Evolutionary conservation across 2,113 vertebrate species (phyloP).

Genomic region (Hemiprocne comata): DNA sequence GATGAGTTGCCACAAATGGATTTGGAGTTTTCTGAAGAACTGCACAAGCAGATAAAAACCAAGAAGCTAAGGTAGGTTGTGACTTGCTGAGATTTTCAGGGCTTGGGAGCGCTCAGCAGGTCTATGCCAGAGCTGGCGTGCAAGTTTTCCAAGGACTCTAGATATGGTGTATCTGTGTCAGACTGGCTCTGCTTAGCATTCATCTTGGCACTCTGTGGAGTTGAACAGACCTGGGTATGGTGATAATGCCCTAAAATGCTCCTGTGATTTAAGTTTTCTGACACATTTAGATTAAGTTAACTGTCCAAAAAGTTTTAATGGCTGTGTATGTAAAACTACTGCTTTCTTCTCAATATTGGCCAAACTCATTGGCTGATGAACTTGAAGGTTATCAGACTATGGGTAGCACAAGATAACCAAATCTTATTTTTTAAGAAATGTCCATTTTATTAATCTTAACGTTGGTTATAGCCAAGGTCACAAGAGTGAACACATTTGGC

Average conservation of each 20-base stretch:
- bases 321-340: not conserved
- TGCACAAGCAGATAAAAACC: constrained; percentile 46
- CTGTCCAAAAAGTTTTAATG: not conserved
- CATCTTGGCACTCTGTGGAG: not conserved
- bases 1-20: not conserved
- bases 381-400: not conserved
- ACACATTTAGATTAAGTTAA: not conserved
- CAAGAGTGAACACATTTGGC: accelerated
- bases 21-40: constrained; percentile 61
- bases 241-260: not conserved
- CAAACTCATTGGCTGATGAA: not conserved
- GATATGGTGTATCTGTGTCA: not conserved
- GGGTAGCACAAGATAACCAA: not conserved
- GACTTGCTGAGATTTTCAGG: not conserved
- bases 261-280: not conserved
- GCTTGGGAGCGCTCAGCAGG: no score
- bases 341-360: not conserved
- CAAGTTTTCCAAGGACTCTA: not conserved
- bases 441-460: not conserved
- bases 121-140: not conserved
- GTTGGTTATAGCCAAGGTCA: not conserved
- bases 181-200: not conserved
- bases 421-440: not conserved
- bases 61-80: constrained; percentile 84
- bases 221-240: not conserved